Evolutionary conservation across 2,888 invertebrate species (phyloP), one percentile per base, ranked within the genome.

Genomic region (Hoplodrina ambigua): DNA sequence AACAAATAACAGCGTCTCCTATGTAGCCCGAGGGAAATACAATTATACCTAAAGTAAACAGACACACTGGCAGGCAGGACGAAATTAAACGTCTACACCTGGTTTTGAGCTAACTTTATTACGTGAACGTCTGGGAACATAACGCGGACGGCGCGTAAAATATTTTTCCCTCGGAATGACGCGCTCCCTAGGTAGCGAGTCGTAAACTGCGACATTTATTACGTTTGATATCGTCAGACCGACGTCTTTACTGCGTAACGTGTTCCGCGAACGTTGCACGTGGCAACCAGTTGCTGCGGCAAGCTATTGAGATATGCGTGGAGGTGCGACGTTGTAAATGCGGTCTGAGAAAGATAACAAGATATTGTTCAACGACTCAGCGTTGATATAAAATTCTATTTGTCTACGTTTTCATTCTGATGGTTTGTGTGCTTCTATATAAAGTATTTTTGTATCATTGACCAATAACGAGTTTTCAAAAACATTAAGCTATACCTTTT

Each of bases 151-250:
- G 70, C 71, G 75, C 83, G 87, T 86, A 85, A 90, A 89, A 90
- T 90, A 89, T 91, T 90, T 90, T 89, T 88, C 86, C 74, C 80
- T 85, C 80, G 82, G 85, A 89, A 89, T 89, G 90, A 90, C 88
- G 86, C 82, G 83, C 59, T 75, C 74, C 80, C 77, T 82, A 71
- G 85, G 86, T 82, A 87, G 87, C 86, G 80, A 83, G 90, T 91
- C 93, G 91, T 93, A 89, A 92, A 92, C 87, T 85, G 73, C 77
- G 87, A 91, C 92, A 87, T 92, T 92, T 93, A 93, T 92, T 91
- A 87, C 91, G 82, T 90, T 88, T 91, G 89, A 91, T 90, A 87
- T 80, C 75, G 65, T 81, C 87, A 85, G 87, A 87, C 67, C 74
- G 83, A 84, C 80, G 82, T 85, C 83, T 87, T 83, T 84, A 85